Percentiles rank a stretch among this genome's conserved stretches.
Conservation (phyloP, 2,888 invertebrate genomes). For the Sceliomorpha sp. region DNA sequence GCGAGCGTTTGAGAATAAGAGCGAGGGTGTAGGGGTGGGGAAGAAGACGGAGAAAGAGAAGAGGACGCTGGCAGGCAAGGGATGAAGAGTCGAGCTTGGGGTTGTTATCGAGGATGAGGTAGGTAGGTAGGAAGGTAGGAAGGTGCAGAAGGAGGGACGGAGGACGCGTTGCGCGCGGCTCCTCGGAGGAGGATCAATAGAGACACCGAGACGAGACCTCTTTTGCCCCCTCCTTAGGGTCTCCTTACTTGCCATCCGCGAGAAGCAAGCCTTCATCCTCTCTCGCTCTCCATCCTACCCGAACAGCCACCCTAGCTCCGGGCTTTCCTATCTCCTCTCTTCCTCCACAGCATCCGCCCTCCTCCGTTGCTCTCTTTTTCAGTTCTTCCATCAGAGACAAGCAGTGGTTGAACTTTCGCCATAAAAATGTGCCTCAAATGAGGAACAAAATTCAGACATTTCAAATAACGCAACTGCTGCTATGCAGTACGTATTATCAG, state of each 20-base stretch:
- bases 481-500: too few relatives aligned
- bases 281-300: slow-evolving; percentile 33
- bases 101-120: slow-evolving; percentile 62
- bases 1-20: too few relatives aligned
- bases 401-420: background rate
- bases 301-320: slow-evolving; percentile 27
- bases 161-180: slow-evolving; percentile 79
- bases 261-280: slow-evolving; percentile 46
- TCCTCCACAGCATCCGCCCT: slow-evolving; percentile 32
- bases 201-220: slow-evolving; percentile 80
- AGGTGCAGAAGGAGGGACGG: slow-evolving; percentile 69
- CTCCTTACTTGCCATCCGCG: slow-evolving; percentile 45
- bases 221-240: slow-evolving; percentile 66
- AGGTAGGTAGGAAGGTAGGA: too few relatives aligned
- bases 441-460: too few relatives aligned
- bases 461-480: too few relatives aligned
- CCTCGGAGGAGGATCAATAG: slow-evolving; percentile 79
- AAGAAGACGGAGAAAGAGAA: slow-evolving; percentile 37
- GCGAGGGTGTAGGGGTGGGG: too few relatives aligned
- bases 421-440: too few relatives aligned
- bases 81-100: slow-evolving; percentile 46
- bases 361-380: slow-evolving; percentile 23
- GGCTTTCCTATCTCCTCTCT: slow-evolving; percentile 42
- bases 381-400: slow-evolving; percentile 11
- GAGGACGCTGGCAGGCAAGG: slow-evolving; percentile 30